Conservation (phyloP, 2,888 invertebrate species). For the Chymomyza fuscimana region DNA sequence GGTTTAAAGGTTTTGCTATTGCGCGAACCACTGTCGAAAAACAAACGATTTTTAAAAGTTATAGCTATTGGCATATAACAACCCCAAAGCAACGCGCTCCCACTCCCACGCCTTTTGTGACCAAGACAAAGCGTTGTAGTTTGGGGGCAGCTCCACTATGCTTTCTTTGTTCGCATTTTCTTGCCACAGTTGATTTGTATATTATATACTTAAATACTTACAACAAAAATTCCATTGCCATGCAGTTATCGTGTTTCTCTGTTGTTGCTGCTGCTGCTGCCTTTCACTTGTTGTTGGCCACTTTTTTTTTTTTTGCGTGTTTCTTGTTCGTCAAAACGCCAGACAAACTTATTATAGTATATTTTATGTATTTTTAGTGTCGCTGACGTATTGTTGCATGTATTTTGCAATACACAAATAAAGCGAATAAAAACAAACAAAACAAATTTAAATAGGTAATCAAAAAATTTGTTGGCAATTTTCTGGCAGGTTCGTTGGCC, state of each 20-base stretch:
- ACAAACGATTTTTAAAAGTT: not conserved
- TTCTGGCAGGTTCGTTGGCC: not conserved
- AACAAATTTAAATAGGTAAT: conserved; percentile 13
- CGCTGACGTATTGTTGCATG: not conserved
- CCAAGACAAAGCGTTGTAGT: not conserved
- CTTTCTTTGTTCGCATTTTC: conserved; percentile 40
- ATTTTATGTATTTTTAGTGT: not conserved
- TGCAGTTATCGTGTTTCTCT: conserved; percentile 45
- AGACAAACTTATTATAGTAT: not conserved
- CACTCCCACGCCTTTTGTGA: not conserved
- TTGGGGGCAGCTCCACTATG: conserved; percentile 21
- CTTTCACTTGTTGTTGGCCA: conserved; percentile 30
- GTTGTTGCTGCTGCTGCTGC: conserved; percentile 29
- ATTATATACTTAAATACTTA: conserved; percentile 63
- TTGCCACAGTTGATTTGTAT: conserved; percentile 18
- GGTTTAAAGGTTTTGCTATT: conserved; percentile 99
- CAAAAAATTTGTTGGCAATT: conserved; percentile 44
- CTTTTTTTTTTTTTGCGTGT: conserved; percentile 11
- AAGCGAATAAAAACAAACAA: not conserved
- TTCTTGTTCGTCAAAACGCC: conserved; percentile 21
- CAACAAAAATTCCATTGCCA: conserved; percentile 79
- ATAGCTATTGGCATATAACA: conserved; percentile 20
- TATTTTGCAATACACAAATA: not conserved
- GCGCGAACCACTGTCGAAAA: conserved; percentile 81
- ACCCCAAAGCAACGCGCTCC: conserved; percentile 19